Base-by-base conservation (phyloP, 2,113 vertebrate species). In the Pyrgilauda ruficollis region DNA sequence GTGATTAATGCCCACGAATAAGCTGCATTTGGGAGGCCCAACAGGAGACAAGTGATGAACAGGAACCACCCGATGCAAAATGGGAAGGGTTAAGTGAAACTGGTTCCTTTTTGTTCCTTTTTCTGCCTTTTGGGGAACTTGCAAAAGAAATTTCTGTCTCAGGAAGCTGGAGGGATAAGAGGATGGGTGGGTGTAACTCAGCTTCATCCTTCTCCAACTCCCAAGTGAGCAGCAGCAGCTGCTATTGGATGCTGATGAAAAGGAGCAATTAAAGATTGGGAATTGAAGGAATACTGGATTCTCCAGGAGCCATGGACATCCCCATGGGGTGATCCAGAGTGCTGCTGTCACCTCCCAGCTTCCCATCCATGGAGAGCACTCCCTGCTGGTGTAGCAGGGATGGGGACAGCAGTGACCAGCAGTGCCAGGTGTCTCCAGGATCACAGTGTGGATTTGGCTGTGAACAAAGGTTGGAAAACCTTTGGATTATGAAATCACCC, bases 41-140 rank as follows among this genome's bases (percentile, higher is more conserved):
- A 2, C 2, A 33, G 39, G 88, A 91, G 24, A 66, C 30, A 58
- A 83, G 14, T 15, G 52, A 49, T 72, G 92, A 90, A 50, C 23
- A 9, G 72, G 53, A 86, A 18, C 50, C 56, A 26, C 41, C 64
- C 35, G 23, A 7, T 30, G 66, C 52, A 56, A 92, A 90, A 67
- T 0, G 1, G 83, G 79, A 97, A 95, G 94, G 59, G 85, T 86
- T 92, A 75, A 95, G 23, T 56, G 21, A 41, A 78, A 70, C 69
- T 89, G 72, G 41, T 80, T 95, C 61, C 56, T 49, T 76, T 90
- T 90, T 63, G 72, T 90, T 95, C 69, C 85, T 77, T 90, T 84
- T 90, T 77, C 27, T 89, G 73, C 52, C n/a, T 5, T 96, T 94
- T 97, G 92, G 64, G 93, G 96, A 95, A 96, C 95, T 89, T 44